Evolutionary conservation across 2,797 vertebrate species (phyloP), one percentile per base, ranked within the genome.

Genomic region (Ciconia nigra): DNA sequence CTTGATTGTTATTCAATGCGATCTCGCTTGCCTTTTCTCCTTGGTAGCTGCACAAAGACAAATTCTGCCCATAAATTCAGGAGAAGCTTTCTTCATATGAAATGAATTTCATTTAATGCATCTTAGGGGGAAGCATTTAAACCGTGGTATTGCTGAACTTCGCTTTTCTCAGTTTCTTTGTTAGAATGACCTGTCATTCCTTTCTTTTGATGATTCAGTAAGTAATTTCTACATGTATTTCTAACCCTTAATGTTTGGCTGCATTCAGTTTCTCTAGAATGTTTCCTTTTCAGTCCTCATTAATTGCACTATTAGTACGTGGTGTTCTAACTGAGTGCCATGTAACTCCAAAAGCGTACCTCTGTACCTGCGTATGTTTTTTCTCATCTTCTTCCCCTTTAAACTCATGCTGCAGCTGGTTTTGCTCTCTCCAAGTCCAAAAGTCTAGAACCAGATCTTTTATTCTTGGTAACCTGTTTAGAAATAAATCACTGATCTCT

Each of bases 41-140:
- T 77, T 94, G 87, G 66, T 83, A 89, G 76, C 89, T 82, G 41
- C 82, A 92, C 84, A 95, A 89, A 97, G 91, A 88, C 83, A 97
- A 91, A 94, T 90, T 67, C 88, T 96, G 54, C 85, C 83, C 33
- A 4, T 84, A 69, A 92, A 83, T 90, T 89, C 66, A 73, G 46
- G n/a, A 85, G 58, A 44, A 62, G 39, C 62, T 94, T 90, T 91
- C 67, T 83, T 96, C 51, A 15, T 84, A 63, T 72, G 77, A 67
- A 88, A 81, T 83, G 20, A 71, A 55, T 94, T 89, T 87, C 54
- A 49, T 67, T 62, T 83, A 83, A 66, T 61, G 46, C 42, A 54
- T 93, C 74, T 81, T 81, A 83, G 61, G 39, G 61, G 33, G 49
- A 78, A 83, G n/a, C 54, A 54, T 92, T 95, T 94, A 72, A 89